A percentile compares a stretch with the other conserved stretches of the same genome.
Evolutionary conservation across 1,140 invertebrate species (phyloP).

Genomic region (Coptotermes formosanus): DNA sequence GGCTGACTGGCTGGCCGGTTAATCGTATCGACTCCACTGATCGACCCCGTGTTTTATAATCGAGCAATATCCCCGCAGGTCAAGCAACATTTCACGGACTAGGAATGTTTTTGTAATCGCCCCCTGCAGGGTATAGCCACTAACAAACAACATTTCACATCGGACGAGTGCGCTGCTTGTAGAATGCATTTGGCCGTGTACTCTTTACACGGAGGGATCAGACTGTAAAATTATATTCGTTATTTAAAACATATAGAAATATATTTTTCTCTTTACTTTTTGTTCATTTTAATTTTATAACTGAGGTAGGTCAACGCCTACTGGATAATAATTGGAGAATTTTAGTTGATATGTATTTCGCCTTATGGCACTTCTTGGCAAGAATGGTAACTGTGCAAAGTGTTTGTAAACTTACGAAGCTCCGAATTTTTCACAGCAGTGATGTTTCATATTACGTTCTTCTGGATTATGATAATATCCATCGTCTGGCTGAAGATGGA

Average conservation of each 20-base stretch:
- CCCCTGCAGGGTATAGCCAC: neutral
- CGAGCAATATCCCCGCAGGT: slow-evolving; percentile 1
- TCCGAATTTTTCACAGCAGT: neutral
- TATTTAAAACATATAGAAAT: neutral
- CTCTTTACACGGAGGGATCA: neutral
- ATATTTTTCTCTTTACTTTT: neutral
- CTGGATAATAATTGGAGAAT: slow-evolving; percentile 16
- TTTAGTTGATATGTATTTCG: neutral
- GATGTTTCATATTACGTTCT: no score
- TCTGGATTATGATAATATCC: no score
- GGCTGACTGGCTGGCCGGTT: neutral
- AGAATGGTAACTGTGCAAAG: neutral
- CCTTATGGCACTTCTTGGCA: neutral
- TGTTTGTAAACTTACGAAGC: neutral
- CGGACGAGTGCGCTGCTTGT: neutral
- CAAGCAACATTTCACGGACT: slow-evolving; percentile 10
- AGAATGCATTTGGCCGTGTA: neutral
- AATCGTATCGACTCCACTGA: slow-evolving; percentile 2
- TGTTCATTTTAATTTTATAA: neutral
- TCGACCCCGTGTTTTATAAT: slow-evolving; percentile 14
- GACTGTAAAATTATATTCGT: slow-evolving; percentile 2
- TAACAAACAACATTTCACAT: slow-evolving; percentile 13
- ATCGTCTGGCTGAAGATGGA: no score
- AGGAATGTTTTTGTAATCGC: slow-evolving; percentile 19
- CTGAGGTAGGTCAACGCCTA: slow-evolving; percentile 1